Percentiles rank a stretch among this genome's conserved stretches.
These are phyloP conservation scores for Channallabes apus DNA, from an alignment of 2,797 vertebrate genomes.

Conservation along the genomic window DNA sequence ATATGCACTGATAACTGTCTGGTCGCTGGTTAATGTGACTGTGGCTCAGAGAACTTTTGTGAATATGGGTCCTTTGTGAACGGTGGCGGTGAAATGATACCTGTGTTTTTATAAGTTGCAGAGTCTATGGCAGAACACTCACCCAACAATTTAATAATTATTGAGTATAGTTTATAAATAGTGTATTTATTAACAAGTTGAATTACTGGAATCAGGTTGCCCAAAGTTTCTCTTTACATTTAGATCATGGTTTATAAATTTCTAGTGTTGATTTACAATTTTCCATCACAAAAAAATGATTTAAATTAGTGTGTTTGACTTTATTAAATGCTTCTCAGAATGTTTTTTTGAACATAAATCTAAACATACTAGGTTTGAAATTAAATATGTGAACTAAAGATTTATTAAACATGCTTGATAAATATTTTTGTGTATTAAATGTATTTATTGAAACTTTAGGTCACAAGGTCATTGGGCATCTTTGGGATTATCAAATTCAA, in stretches of 20 bases:
- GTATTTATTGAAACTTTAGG: background rate
- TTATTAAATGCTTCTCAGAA: background rate
- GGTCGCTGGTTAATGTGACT: conserved; percentile 39
- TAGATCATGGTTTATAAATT: background rate
- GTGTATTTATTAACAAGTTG: conserved; percentile 19
- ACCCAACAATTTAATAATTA: conserved; percentile 2
- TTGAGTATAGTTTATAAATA: background rate
- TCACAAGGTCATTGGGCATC: background rate
- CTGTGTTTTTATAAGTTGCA: background rate
- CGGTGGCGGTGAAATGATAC: background rate
- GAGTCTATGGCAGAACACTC: background rate
- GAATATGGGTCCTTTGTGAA: conserved; percentile 5
- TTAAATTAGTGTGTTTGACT: background rate
- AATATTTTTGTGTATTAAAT: background rate
- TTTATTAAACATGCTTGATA: background rate
- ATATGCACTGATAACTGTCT: conserved; percentile 5
- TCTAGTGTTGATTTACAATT: background rate
- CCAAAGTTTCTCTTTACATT: background rate
- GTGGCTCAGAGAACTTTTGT: conserved; percentile 25
- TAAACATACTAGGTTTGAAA: background rate
- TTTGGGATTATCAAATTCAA: too few species aligned
- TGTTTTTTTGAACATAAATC: background rate
- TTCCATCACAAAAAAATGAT: background rate
- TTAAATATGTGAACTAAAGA: background rate
- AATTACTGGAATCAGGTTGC: background rate